Evolutionary conservation across 1,140 invertebrate genomes (phyloP).

Genomic region (Diplogasteroides magnus): DNA sequence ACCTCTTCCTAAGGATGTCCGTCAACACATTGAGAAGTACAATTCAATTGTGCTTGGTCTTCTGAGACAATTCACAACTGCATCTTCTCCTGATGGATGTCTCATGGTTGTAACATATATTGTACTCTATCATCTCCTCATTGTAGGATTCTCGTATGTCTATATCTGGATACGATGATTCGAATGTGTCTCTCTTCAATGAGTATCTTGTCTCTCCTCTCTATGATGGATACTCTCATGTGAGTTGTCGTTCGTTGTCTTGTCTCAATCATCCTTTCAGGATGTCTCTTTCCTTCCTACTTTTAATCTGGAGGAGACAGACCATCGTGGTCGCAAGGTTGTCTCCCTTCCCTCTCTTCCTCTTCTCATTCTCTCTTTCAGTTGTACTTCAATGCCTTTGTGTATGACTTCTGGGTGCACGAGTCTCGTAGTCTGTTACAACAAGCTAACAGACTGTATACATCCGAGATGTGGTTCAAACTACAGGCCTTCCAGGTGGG

Average conservation of each 20-base stretch:
- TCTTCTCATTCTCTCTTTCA: too few relatives aligned
- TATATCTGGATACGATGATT: conserved; percentile 18
- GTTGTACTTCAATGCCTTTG: conserved; percentile 47
- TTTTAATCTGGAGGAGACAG: conserved; percentile 24
- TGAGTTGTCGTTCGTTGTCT: too few relatives aligned
- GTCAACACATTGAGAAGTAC: conserved; percentile 14
- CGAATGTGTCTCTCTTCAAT: conserved; percentile 22
- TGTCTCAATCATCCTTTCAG: too few relatives aligned
- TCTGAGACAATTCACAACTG: conserved; percentile 18
- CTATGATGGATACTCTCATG: conserved; percentile 39
- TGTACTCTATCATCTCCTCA: background rate
- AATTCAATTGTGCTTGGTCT: conserved; percentile 17
- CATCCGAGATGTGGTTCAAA: conserved; percentile 49
- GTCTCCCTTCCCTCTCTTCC: too few relatives aligned
- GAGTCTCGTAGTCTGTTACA: conserved; percentile 36
- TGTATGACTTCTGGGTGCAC: conserved; percentile 45
- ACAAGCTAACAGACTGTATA: conserved; percentile 31
- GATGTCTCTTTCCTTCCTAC: conserved; percentile 36
- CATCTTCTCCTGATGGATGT: conserved; percentile 11
- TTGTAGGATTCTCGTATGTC: conserved; percentile 38
- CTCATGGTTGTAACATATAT: conserved; percentile 10
- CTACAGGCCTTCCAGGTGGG: too few relatives aligned
- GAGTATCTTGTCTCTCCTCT: conserved; percentile 41
- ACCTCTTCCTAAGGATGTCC: background rate
- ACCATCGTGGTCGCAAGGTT: conserved; percentile 46